Base-by-base conservation (phyloP, 1,140 invertebrate genomes). In the Nasonia giraulti region DNA sequence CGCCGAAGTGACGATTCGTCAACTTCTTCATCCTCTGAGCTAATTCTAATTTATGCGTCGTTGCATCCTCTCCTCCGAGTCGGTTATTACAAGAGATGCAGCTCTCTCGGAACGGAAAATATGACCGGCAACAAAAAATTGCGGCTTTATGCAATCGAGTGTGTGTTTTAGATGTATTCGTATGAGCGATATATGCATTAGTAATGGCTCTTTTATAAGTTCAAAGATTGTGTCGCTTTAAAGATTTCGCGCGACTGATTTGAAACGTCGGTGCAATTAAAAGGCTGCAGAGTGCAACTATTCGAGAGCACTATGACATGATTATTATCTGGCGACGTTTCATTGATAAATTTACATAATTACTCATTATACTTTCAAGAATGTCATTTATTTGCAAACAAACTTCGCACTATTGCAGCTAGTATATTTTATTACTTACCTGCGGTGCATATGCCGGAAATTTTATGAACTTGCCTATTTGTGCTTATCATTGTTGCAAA, bases 321-420 rank as follows among this genome's bases (percentile, higher is more conserved):
- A 77, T 77, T 77, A 77, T 77, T 12, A 66, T 79, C 50, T 78
- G 8, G 10, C 6, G 37, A 3, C 37, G 40, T 62, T 62, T 62
- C n/a, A 62, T 20, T 7, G 6, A 62, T 0, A 27, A 71, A 50
- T 62, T 37, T 62, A 14, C 23, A 75, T 40, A 75, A 82, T 82
- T 74, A 37, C 71, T 74, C 33, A 76, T 76, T 12, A 23, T 6
- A 76, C 81, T 62, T 66, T 74, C 50, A 66, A 55, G 55, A 76
- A 76, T 82, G 73, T 44, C n/a, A 31, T 10, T 55, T 74, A 82
- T 74, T 82, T 71, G 10, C 80, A 62, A 75, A 66, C 44, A 81
- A 81, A 73, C 44, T 80, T 80, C 23, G 44, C 78, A 55, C 31
- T 40, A 73, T 73, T 50, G 37, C 37, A 17, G 27, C 2, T 12